Percentiles rank a stretch among this genome's conserved stretches.
Conservation (phyloP, 1,140 invertebrate genomes). For the Calosoma granatense region DNA sequence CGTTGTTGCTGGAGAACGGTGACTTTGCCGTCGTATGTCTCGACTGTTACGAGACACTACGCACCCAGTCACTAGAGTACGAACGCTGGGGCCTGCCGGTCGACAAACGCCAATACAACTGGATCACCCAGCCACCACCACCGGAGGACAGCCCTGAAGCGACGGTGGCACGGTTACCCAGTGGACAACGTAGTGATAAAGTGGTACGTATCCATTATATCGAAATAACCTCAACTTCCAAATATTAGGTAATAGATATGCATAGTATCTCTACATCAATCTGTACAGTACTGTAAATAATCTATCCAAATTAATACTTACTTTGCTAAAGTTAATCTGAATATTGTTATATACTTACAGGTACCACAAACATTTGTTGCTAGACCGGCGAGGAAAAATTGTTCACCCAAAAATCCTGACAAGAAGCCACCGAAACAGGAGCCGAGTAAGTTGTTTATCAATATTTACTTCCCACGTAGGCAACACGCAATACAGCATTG, state of each 20-base stretch:
- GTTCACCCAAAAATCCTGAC: conserved; percentile 47
- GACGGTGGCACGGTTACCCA: conserved; percentile 66
- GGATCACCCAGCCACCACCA: conserved; percentile 81
- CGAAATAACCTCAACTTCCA: no score
- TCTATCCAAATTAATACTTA: no score
- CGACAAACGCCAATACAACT: conserved; percentile 82
- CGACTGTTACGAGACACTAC: conserved; percentile 78
- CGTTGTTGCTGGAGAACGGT: conserved; percentile 77
- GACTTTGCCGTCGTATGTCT: conserved; percentile 85
- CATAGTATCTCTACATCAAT: no score
- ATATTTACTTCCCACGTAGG: no score
- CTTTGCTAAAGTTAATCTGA: background rate
- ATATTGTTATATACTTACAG: conserved; percentile 26
- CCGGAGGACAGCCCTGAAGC: conserved; percentile 76
- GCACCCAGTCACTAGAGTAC: conserved; percentile 77
- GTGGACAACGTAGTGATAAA: conserved; percentile 68
- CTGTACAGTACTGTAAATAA: no score
- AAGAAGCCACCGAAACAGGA: conserved; percentile 34
- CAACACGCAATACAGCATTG: no score
- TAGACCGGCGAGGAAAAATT: conserved; percentile 48
- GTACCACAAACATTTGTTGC: conserved; percentile 46
- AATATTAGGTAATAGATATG: no score
- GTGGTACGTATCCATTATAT: conserved; percentile 43
- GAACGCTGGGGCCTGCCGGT: conserved; percentile 79
- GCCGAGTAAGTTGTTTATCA: conserved; percentile 26